Base-by-base conservation (phyloP, 2,113 vertebrate genomes). In the Dendropsophus ebraccatus region DNA sequence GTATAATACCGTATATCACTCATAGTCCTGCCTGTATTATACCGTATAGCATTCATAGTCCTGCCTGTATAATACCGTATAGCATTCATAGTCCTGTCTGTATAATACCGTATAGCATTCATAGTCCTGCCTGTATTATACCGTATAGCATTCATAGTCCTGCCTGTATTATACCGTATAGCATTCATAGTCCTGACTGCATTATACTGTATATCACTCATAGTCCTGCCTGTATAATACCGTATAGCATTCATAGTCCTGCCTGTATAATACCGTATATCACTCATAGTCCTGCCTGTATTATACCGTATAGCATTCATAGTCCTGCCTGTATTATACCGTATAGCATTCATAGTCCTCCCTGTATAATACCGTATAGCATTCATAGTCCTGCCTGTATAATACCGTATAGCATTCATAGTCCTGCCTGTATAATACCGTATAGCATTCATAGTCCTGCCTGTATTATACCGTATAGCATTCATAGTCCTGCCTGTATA, bases 291-390 rank as follows among this genome's bases (percentile, higher is more conserved):
- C 2, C 7, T 5, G 6, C 8, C n/a, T n/a, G 2, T 62, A 10
- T 2, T n/a, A 21, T 25, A 62, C 19, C n/a, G 58, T 90, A 41
- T 41, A 41, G 3, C 41, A n/a, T n/a, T n/a, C n/a, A n/a, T n/a
- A n/a, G n/a, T n/a, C n/a, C n/a, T n/a, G 7, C 25, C 2, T 13
- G 0, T 2, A 25, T 13, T 16, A 13, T 62, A 9, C 58, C 28
- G 4, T 17, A 1, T 56, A 56, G 19, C n/a, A n/a, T n/a, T n/a
- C n/a, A n/a, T n/a, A 3, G 7, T 9, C 2, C 7, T 5, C n/a
- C 8, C n/a, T n/a, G 2, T 62, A 10, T 2, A 25, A 21, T 25
- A 62, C 19, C n/a, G 58, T 90, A 41, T 41, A 41, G 3, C 41
- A n/a, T n/a, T n/a, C n/a, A n/a, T n/a, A 3, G 7, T 9, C 2